These are phyloP conservation scores for Acanthurus leucopareius DNA, from an alignment of 2,797 vertebrate species.

Conservation along the genomic window DNA sequence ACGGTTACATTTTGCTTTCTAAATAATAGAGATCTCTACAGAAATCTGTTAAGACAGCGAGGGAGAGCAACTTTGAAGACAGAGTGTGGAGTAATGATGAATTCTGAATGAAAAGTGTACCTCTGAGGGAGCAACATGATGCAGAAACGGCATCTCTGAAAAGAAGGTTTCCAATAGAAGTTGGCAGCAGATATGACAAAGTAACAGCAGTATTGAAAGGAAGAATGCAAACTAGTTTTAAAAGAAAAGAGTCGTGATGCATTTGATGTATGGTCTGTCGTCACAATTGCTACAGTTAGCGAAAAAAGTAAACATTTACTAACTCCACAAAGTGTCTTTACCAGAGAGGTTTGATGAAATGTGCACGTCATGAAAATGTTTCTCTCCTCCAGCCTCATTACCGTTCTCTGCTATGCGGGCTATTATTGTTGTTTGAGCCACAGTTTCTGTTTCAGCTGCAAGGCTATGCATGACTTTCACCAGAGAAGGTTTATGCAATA, in stretches of 20 bases:
- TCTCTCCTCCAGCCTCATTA: conserved; percentile 1
- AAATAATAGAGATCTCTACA: conserved; percentile 64
- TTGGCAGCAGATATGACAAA: conserved; percentile 32
- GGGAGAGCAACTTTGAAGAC: conserved; percentile 43
- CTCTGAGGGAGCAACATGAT: conserved; percentile 29
- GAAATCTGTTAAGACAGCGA: conserved; percentile 41
- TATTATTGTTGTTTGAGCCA: conserved; percentile 10
- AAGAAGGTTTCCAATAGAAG: conserved; percentile 34
- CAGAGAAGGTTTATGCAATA: conserved; percentile 14
- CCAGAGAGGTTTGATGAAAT: conserved; percentile 28
- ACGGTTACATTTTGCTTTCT: conserved; percentile 41
- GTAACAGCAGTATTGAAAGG: conserved; percentile 11
- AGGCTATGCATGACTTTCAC: conserved; percentile 7
- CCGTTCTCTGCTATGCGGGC: background rate
- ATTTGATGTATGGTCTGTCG: conserved; percentile 21
- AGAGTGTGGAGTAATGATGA: conserved; percentile 34
- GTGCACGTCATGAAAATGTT: conserved; percentile 1
- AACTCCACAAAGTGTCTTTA: conserved; percentile 31
- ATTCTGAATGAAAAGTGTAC: conserved; percentile 55
- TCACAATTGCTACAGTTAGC: conserved; percentile 17
- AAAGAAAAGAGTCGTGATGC: conserved; percentile 21
- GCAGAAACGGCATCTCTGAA: conserved; percentile 37
- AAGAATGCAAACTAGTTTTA: conserved; percentile 35
- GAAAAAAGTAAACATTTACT: conserved; percentile 50
- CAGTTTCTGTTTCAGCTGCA: conserved; percentile 17